These are phyloP conservation scores for Dufourea novaeangliae DNA, from an alignment of 1,140 invertebrate species.

Conservation along the genomic window DNA sequence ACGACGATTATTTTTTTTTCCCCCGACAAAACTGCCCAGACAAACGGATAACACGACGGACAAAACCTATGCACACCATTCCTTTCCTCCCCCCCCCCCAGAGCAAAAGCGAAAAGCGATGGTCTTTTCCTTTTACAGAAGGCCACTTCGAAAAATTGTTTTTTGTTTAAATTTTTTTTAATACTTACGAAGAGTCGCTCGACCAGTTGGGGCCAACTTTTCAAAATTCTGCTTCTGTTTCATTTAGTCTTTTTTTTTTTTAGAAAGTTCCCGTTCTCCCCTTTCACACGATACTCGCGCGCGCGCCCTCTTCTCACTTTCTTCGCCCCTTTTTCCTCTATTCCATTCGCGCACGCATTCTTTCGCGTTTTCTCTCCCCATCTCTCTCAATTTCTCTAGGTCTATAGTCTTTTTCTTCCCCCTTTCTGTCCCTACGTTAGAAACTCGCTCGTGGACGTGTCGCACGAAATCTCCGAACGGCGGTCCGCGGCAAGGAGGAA, in stretches of 20 bases:
- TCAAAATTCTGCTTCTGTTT: conserved; percentile 35
- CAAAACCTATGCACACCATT: conserved; percentile 44
- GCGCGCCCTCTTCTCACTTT: background rate
- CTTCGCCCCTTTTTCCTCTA: background rate
- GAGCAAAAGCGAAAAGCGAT: conserved; percentile 69
- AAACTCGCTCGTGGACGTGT: conserved; percentile 40
- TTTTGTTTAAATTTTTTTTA: conserved; percentile 71
- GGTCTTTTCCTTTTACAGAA: conserved; percentile 77
- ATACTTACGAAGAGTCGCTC: conserved; percentile 74
- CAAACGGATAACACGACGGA: conserved; percentile 53
- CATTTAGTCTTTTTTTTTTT: conserved; percentile 17
- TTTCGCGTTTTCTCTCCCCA: background rate
- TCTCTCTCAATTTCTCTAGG: background rate
- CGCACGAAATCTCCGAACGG: conserved; percentile 43
- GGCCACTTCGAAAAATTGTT: conserved; percentile 78
- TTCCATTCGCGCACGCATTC: conserved; percentile 15
- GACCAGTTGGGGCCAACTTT: conserved; percentile 48
- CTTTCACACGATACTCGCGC: conserved; percentile 25
- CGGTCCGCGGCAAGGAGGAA: conserved; percentile 34
- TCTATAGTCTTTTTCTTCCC: too few relatives aligned
- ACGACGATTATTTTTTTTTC: conserved; percentile 43
- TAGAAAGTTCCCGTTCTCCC: conserved; percentile 50
- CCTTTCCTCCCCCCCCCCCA: conserved; percentile 9
- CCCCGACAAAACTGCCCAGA: conserved; percentile 55
- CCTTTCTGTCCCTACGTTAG: conserved; percentile 4